Conservation (phyloP, 2,888 invertebrate species). For the Acanthosoma haemorrhoidale region DNA sequence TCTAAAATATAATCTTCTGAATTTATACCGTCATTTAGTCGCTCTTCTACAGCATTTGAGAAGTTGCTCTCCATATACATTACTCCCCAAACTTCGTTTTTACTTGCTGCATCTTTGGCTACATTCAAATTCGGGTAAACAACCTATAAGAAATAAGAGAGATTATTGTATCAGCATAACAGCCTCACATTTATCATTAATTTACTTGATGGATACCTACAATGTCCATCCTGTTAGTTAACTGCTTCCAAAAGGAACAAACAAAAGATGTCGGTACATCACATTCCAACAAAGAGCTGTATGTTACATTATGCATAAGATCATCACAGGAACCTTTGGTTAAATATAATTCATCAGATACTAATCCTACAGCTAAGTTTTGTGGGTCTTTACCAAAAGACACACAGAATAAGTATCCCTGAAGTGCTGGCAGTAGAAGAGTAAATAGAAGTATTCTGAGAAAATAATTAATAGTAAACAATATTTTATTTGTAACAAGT, state of each 20-base stretch:
- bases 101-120: slow-evolving; percentile 40
- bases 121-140: slow-evolving; percentile 36
- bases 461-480: slow-evolving; percentile 35
- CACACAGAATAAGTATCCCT: slow-evolving; percentile 79
- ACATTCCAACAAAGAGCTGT: slow-evolving; percentile 33
- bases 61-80: slow-evolving; percentile 37
- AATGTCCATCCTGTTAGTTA: slow-evolving; percentile 27
- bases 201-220: slow-evolving; percentile 23
- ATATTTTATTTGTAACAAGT: too few species aligned
- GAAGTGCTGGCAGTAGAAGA: slow-evolving; percentile 75
- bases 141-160: slow-evolving; percentile 31
- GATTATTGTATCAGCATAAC: not conserved
- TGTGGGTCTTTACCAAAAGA: slow-evolving; percentile 80
- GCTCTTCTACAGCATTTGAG: slow-evolving; percentile 34
- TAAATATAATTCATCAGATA: slow-evolving; percentile 67
- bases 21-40: slow-evolving; percentile 34
- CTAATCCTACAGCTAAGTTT: slow-evolving; percentile 68
- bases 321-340: slow-evolving; percentile 29
- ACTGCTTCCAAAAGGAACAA: slow-evolving; percentile 33
- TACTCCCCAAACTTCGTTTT: slow-evolving; percentile 39
- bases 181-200: not conserved
- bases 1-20: slow-evolving; percentile 44
- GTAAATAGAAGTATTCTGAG: slow-evolving; percentile 75
- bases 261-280: slow-evolving; percentile 33
- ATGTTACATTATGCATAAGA: slow-evolving; percentile 31